Evolutionary conservation across 2,113 vertebrate genomes (phyloP).

Genomic region (Odocoileus hemionus): DNA sequence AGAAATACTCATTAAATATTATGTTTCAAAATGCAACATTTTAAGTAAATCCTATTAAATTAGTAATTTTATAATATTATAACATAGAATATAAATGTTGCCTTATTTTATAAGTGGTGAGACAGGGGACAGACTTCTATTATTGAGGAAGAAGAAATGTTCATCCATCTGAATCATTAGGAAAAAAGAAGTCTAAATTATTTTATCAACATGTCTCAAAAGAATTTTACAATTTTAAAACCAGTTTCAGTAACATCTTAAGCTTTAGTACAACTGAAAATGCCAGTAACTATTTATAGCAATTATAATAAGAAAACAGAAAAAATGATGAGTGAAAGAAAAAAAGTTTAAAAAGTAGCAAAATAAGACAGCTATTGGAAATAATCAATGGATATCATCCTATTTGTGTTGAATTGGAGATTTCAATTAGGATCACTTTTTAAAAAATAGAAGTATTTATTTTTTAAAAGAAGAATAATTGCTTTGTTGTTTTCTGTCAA

Average conservation of each 20-base stretch:
- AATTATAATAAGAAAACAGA: not conserved
- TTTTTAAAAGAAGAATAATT: not conserved
- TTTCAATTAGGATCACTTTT: not conserved
- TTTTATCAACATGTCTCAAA: not conserved
- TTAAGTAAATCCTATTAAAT: not conserved
- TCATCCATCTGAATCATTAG: not conserved
- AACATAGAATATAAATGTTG: not conserved
- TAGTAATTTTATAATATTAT: not conserved
- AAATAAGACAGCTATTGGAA: not conserved
- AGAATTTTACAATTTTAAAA: not conserved
- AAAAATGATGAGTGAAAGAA: not conserved
- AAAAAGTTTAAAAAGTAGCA: not conserved
- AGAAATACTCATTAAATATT: not conserved
- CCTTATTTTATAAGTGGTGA: not conserved
- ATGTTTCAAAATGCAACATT: not conserved
- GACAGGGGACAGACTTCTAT: not conserved
- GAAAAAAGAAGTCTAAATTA: not conserved
- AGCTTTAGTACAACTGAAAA: not conserved
- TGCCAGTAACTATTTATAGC: not conserved
- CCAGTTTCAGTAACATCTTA: not conserved
- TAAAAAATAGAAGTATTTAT: not conserved
- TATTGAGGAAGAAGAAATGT: not conserved
- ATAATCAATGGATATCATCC: not conserved
- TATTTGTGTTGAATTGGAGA: not conserved
- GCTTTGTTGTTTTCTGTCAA: not conserved